Evolutionary conservation across 2,113 vertebrate genomes (phyloP).

Genomic region (Odobenus rosmarus): DNA sequence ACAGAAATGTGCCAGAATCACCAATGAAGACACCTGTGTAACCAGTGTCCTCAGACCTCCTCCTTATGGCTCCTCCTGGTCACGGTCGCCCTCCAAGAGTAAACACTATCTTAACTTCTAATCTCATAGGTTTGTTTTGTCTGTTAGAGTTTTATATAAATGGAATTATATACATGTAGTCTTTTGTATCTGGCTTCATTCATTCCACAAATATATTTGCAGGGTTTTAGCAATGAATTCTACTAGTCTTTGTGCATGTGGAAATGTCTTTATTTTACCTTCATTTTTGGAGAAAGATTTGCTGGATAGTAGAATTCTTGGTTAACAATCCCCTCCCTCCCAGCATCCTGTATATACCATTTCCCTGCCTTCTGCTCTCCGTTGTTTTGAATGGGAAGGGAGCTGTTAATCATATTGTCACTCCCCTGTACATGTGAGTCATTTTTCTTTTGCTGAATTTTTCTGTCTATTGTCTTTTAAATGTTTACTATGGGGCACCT

Average conservation of each 20-base stretch:
- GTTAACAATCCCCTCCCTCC: not conserved
- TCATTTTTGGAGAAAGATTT: not conserved
- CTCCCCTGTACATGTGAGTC: not conserved
- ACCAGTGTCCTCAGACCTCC: not conserved
- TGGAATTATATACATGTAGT: too few relatives aligned
- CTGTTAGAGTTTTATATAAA: not conserved
- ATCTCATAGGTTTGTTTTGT: not conserved
- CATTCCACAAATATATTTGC: not conserved
- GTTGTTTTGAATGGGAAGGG: fast-evolving
- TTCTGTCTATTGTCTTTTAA: not conserved
- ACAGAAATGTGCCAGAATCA: not conserved
- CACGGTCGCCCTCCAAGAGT: not conserved
- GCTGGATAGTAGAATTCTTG: not conserved
- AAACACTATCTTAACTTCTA: not conserved
- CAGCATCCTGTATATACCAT: fast-evolving
- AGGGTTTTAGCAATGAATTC: not conserved
- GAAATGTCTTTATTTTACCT: not conserved
- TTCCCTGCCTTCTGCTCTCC: not conserved
- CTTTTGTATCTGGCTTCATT: not conserved
- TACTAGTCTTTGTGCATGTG: not conserved
- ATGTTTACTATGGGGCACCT: not conserved
- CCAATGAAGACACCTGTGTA: not conserved
- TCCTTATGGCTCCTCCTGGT: fast-evolving
- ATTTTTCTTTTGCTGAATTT: not conserved
- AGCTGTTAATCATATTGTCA: fast-evolving